Conservation (phyloP, 1,140 invertebrate species). For the roundworm (Caenorhabditis elegans) region WBcel235 BX284602.5:7403501-7404000, state of each 20-base stretch:
- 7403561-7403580: slow-evolving; percentile 18
- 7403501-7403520: not conserved
- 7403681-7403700: not conserved
- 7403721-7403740: not conserved
- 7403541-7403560: slow-evolving; percentile 1
- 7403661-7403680: not conserved
- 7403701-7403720: not conserved
- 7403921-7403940: no score
- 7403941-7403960: no score
- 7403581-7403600: not conserved
- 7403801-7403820: no score
- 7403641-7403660: slow-evolving; percentile 2
- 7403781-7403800: no score
- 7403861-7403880: no score
- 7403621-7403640: slow-evolving; percentile 20
- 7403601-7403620: slow-evolving; percentile 10
- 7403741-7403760: not conserved
- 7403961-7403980: no score
- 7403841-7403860: no score
- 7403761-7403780: no score
- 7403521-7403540: not conserved
- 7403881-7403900: no score
- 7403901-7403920: no score
- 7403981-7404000: no score
- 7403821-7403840: no score